Evolutionary conservation across 2,888 invertebrate genomes (phyloP), one percentile per base, ranked within the genome.

Genomic region (Lasioglossum pauxillum): DNA sequence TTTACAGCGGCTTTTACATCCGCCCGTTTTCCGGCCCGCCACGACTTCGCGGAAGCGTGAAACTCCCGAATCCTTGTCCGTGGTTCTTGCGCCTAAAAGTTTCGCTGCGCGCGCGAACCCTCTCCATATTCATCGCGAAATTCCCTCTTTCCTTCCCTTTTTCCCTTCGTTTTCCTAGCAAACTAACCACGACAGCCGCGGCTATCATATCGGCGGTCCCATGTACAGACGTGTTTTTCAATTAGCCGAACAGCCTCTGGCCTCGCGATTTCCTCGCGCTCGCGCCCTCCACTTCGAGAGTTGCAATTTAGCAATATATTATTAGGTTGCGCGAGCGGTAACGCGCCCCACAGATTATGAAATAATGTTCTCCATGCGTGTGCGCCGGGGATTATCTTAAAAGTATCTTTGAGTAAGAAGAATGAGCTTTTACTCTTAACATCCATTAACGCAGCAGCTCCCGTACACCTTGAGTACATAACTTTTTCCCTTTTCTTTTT

Each of bases 1-100:
- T 91, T 91, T 89, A 91, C 88, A 89, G 83, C 84, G 85, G 49
- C 85, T 90, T 91, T 90, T 85, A 91, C 88, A 87, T 88, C 89
- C 82, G 89, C 81, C 88, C 76, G 81, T 82, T 92, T 92, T 90
- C 89, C 90, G 89, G 83, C 79, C 85, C 75, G 87, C 71, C 87
- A 91, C 90, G 87, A 87, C 90, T 92, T 92, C 92, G 90, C 87
- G 90, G 93, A 93, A 93, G 89, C 90, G 89, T 90, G 90, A 91
- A 91, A 91, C 92, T 88, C 87, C 80, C 81, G 38, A 87, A 79
- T 79, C 82, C 84, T 87, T 83, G 87, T 82, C 78, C 82, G 79
- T 87, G 77, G 79, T 84, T 82, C 79, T 83, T 72, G 73, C 67
- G 82, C 75, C 78, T 80, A 77, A 83, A 83, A 90, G 72, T 87